Conservation (phyloP, 2,888 invertebrate species). For the Pollenia griseotomentosa region DNA sequence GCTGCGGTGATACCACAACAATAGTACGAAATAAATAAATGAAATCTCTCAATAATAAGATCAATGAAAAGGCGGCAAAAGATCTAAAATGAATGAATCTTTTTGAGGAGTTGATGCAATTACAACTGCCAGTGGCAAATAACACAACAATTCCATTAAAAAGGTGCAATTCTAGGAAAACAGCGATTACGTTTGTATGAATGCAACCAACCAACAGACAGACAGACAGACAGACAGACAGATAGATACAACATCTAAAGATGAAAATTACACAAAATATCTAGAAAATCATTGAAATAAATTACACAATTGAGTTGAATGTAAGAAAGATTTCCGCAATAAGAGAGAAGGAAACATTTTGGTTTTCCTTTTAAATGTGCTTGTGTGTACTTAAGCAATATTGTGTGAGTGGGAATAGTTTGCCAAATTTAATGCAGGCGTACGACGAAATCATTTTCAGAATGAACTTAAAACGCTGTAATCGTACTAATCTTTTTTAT, state of each 20-base stretch:
- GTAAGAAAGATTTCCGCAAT: conserved; percentile 41
- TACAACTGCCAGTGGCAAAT: conserved; percentile 68
- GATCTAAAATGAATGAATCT: conserved; percentile 43
- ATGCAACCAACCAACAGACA: neutral
- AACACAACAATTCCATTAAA: conserved; percentile 73
- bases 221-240: neutral
- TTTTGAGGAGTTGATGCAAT: conserved; percentile 63
- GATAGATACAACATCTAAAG: neutral
- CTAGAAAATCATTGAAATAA: conserved; percentile 34
- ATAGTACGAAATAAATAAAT: conserved; percentile 22
- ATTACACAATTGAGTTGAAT: conserved; percentile 62
- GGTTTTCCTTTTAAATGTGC: neutral
- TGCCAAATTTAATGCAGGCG: conserved; percentile 8
- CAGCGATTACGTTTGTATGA: conserved; percentile 35
- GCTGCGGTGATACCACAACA: conserved; percentile 63
- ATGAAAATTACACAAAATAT: conserved; percentile 55
- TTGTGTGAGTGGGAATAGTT: neutral
- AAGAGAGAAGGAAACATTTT: conserved; percentile 12
- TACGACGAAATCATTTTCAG: conserved; percentile 33
- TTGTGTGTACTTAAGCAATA: neutral
- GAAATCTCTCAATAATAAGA: conserved; percentile 65
- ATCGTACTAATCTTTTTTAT: conserved; percentile 60
- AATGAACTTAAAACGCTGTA: conserved; percentile 65
- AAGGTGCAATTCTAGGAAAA: conserved; percentile 71
- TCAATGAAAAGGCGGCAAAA: conserved; percentile 68